These are phyloP conservation scores for Cephus rjabovi DNA, from an alignment of 2,888 invertebrate species.

Conservation along the genomic window DNA sequence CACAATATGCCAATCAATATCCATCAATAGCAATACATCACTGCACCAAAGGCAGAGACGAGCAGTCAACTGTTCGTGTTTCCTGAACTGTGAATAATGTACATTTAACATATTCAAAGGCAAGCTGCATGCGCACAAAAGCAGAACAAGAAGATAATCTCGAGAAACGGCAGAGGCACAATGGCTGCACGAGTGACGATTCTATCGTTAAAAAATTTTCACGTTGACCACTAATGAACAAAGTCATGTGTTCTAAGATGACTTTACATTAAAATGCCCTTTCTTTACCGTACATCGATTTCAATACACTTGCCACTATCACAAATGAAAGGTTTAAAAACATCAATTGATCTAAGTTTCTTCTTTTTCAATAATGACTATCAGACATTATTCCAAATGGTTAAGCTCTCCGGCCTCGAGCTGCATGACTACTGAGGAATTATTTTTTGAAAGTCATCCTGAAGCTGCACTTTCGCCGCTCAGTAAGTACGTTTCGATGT, in stretches of 20 bases:
- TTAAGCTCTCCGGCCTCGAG: not conserved
- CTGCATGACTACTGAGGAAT: not conserved
- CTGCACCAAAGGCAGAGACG: not conserved
- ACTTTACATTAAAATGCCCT: not conserved
- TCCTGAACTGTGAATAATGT: not conserved
- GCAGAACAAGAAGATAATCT: not conserved
- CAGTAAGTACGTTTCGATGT: constrained; percentile 1
- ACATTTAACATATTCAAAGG: not conserved
- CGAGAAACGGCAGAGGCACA: not conserved
- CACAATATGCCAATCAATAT: not conserved
- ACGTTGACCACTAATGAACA: not conserved
- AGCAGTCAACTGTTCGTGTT: not conserved
- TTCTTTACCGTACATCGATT: not conserved
- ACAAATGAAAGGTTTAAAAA: not conserved
- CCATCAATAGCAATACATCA: not conserved
- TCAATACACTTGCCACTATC: not conserved
- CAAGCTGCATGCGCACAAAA: not conserved
- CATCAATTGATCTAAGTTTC: too few relatives aligned
- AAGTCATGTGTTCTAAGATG: not conserved
- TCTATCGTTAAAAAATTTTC: not conserved
- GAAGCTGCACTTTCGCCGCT: constrained; percentile 41
- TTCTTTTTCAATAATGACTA: too few relatives aligned
- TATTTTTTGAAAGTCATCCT: constrained; percentile 46
- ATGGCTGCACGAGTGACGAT: not conserved
- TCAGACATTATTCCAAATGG: too few relatives aligned